Percentiles rank a stretch among this genome's conserved stretches.
These are phyloP conservation scores for Lissonota sp. DNA, from an alignment of 2,888 invertebrate genomes.

Conservation along the genomic window DNA sequence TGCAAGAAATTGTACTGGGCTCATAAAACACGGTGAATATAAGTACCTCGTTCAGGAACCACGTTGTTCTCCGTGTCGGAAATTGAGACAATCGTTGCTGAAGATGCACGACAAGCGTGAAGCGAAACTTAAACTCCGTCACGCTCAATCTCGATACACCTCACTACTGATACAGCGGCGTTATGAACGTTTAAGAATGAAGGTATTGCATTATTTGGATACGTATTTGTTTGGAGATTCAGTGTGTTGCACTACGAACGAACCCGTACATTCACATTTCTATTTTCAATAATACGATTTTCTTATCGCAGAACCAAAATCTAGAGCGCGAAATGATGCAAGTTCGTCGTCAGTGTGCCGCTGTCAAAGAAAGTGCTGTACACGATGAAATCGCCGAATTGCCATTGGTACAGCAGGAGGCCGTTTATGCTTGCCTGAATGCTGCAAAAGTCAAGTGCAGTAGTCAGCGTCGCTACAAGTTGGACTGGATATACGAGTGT, in stretches of 20 bases:
- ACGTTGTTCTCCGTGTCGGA: slow-evolving; percentile 32
- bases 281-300: too few relatives aligned
- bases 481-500: slow-evolving; percentile 64
- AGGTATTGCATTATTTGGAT: slow-evolving; percentile 20
- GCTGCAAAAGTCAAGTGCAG: slow-evolving; percentile 31
- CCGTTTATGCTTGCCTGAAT: slow-evolving; percentile 40
- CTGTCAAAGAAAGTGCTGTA: slow-evolving; percentile 10
- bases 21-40: slow-evolving; percentile 23
- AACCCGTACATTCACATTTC: slow-evolving; percentile 18
- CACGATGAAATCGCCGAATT: slow-evolving; percentile 9
- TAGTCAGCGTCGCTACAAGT: slow-evolving; percentile 35
- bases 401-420: slow-evolving; percentile 31
- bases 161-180: slow-evolving; percentile 26
- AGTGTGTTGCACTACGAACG: too few relatives aligned
- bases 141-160: slow-evolving; percentile 15
- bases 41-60: slow-evolving; percentile 20
- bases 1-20: slow-evolving; percentile 22
- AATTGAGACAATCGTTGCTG: slow-evolving; percentile 16
- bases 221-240: too few relatives aligned
- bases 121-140: slow-evolving; percentile 13
- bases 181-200: slow-evolving; percentile 6
- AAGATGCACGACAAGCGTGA: slow-evolving; percentile 8
- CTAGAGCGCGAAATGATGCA: slow-evolving; percentile 10
- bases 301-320: slow-evolving; percentile 12
- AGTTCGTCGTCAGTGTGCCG: slow-evolving; percentile 11